Percentiles rank a stretch among this genome's conserved stretches.
These are phyloP conservation scores for Drosophila pseudoobscura DNA, from an alignment of 1,140 invertebrate genomes.

Conservation along the genomic window DNA sequence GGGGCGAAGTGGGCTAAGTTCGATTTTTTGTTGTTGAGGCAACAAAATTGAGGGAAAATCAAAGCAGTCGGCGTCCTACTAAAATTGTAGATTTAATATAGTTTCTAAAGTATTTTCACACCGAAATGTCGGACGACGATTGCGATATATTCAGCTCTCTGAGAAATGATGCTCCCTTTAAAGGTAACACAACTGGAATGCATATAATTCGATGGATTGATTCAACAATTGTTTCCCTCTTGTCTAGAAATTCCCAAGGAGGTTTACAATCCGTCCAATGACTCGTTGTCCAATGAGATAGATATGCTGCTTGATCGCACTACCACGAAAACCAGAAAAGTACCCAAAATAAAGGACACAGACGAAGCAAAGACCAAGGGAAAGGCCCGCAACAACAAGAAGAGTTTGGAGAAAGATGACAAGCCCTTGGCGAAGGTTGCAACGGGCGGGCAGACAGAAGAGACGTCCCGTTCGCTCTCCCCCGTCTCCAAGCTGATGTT, in stretches of 20 bases:
- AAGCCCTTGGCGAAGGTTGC: not conserved
- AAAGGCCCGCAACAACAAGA: not conserved
- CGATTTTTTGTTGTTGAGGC: too few species aligned
- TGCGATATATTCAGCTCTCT: slow-evolving; percentile 58
- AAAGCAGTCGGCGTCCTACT: too few species aligned
- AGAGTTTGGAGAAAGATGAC: not conserved
- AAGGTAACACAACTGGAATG: slow-evolving; percentile 19
- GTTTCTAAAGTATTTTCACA: not conserved
- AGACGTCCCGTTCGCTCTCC: slow-evolving; percentile 16
- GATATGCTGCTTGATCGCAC: slow-evolving; percentile 45
- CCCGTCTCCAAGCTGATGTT: slow-evolving; percentile 52
- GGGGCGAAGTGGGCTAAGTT: too few species aligned
- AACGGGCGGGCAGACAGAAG: not conserved
- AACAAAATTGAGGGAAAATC: too few species aligned
- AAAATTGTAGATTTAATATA: not conserved
- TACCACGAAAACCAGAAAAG: slow-evolving; percentile 27
- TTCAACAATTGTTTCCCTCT: not conserved
- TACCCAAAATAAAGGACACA: not conserved
- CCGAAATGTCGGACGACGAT: slow-evolving; percentile 62
- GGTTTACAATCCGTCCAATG: slow-evolving; percentile 1
- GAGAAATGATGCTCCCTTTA: not conserved
- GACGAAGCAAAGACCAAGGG: not conserved
- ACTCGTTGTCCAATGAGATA: slow-evolving; percentile 23
- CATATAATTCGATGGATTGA: too few species aligned
- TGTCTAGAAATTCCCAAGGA: slow-evolving; percentile 33